Base-by-base conservation (phyloP, 2,888 invertebrate genomes). In the Tineola bisselliella region DNA sequence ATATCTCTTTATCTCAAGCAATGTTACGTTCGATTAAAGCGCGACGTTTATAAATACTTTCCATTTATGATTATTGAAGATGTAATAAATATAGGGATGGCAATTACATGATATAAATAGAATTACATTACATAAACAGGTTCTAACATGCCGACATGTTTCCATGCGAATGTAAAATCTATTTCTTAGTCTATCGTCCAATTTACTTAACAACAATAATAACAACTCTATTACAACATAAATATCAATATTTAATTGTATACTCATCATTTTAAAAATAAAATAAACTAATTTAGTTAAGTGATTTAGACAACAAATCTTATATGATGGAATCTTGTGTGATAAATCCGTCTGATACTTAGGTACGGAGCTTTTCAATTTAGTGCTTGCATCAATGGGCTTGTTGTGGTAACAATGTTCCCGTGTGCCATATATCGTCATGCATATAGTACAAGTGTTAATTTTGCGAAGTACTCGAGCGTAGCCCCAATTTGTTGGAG, bases 101-200 rank as follows among this genome's bases (percentile, higher is more conserved):
- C 15, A 52, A 52, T 54, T 25, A 25, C 12, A 54, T 70, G 76
- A 70, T 84, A 82, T 79, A 79, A 82, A 83, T 83, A 82, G 79
- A 78, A 73, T 70, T 83, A 79, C 75, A 79, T 79, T 80, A 81
- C 81, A 80, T 74, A 79, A 84, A 84, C 84, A 80, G 84, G 84
- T 84, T 86, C 75, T 58, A 25, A 54, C 25, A 12, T 1, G 19
- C 17, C 19, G 54, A 11, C 17, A 6, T 10, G 25, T 8, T 12
- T 1, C 54, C 25, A 19, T 18, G 25, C 11, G 54, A 25, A 48
- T 48, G 17, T 15, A 13, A 48, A 48, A 25, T 25, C 17, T 52
- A 1, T 25, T 48, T 12, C 54, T 54, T 17, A 18, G 52, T 12
- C 54, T 12, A 4, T 43, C 43, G 1, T 17, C 12, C 25, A 25